These are phyloP conservation scores for Trissolcus brochymenae DNA, from an alignment of 2,888 invertebrate genomes.

Conservation along the genomic window DNA sequence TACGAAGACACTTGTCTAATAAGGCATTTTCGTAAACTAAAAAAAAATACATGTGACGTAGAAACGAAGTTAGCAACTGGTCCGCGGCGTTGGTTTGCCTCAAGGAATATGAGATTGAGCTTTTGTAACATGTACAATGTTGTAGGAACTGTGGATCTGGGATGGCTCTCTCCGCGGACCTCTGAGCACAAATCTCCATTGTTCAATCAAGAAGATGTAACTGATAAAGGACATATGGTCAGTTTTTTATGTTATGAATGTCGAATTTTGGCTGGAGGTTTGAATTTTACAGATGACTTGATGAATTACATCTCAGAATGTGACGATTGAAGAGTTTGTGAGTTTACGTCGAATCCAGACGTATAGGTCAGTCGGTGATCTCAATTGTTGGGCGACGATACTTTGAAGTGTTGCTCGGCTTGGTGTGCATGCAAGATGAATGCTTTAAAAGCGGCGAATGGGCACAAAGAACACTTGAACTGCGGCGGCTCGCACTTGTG, in stretches of 20 bases:
- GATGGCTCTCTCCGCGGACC: conserved; percentile 23
- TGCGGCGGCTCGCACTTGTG: conserved; percentile 76
- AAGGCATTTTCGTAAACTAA: conserved; percentile 44
- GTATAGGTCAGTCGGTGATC: conserved; percentile 22
- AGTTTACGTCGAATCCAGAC: conserved; percentile 1
- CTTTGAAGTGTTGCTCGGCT: conserved; percentile 75
- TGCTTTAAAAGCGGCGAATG: conserved; percentile 75
- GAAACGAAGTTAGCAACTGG: conserved; percentile 15
- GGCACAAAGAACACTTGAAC: conserved; percentile 74
- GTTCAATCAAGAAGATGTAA: too few relatives aligned
- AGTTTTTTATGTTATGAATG: neutral
- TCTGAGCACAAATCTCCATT: neutral
- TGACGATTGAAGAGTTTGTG: too few relatives aligned
- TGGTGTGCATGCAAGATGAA: conserved; percentile 76
- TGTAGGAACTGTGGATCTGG: conserved; percentile 50
- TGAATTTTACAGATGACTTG: too few relatives aligned
- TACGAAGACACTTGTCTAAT: conserved; percentile 52
- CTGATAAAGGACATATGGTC: too few relatives aligned
- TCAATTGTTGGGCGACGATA: conserved; percentile 70
- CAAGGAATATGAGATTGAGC: conserved; percentile 43
- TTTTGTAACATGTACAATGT: conserved; percentile 39
- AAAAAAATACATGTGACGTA: conserved; percentile 20
- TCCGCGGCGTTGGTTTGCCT: conserved; percentile 29
- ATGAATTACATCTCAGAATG: too few relatives aligned
- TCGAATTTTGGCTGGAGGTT: neutral